Base-by-base conservation (phyloP, 1,140 invertebrate species). In the Dreissena rostriformis region DNA sequence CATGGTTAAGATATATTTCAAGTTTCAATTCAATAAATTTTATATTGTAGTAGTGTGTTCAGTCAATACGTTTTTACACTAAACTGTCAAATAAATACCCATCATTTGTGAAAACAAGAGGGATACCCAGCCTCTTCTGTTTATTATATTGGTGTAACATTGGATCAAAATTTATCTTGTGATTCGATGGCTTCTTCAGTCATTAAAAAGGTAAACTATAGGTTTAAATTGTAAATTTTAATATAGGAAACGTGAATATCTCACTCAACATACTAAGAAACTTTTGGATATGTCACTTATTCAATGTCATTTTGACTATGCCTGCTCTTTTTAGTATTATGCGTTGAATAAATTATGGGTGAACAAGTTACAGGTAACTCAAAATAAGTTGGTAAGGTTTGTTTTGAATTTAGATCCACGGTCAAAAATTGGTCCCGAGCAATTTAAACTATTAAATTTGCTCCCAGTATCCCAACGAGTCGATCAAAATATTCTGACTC, bases 221-320 rank as follows among this genome's bases (percentile, higher is more conserved):
- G 72, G 53, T 55, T 81, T 6, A 55, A 70, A 12, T 81, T 80
- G 73, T 49, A 75, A 26, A 61, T 65, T 26, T n/a, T n/a, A n/a
- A n/a, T n/a, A n/a, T n/a, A n/a, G 75, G 78, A 67, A 85, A 75
- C 49, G 28, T 29, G 24, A 39, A 39, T 39, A 39, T 81, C 51
- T 80, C 14, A 80, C 61, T 68, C 19, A 39, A 28, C 53, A 14
- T 14, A 53, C 26, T 61, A 71, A 39, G 49, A 14, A 53, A 19
- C 39, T 39, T n/a, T 14, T 68, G 17, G 52, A 28, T 53, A 19
- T 22, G 29, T 49, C 66, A 19, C 12, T 67, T 28, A 57, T 76
- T 24, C 39, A 55, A 19, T 83, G 51, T 65, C 63, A 86, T 22
- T 81, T 85, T 76, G 84, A 81, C 49, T 80, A 80, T 80, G 67